phyloP scores from a whole-genome alignment of 2,113 vertebrate species.

The Spermophilus dauricus region DNA sequence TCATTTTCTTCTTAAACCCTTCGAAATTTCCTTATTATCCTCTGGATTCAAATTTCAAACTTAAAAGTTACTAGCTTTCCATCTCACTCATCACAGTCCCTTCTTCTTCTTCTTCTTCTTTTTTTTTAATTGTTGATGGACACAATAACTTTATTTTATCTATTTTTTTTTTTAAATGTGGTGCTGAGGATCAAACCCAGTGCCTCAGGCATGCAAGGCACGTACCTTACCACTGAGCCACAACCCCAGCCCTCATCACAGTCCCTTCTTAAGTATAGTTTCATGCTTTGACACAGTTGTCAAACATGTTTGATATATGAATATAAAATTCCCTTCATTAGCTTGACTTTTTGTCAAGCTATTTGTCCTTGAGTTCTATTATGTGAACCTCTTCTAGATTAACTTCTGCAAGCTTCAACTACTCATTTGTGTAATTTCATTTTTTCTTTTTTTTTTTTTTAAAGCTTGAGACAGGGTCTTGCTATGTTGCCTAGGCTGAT shows the following conservation, averaged over 20 bases:
- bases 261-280: not conserved
- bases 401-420: constrained; percentile 31
- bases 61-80: not conserved
- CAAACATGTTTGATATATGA: not conserved
- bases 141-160: too few species aligned
- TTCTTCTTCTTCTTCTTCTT: not conserved
- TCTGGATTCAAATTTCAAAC: constrained; percentile 41
- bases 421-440: constrained; percentile 22
- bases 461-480: not conserved
- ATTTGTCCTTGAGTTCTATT: not conserved
- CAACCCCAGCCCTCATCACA: not conserved
- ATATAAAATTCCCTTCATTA: constrained; percentile 13
- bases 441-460: not conserved
- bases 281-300: constrained; percentile 38
- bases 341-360: constrained; percentile 1
- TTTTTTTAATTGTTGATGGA: too few species aligned
- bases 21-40: not conserved
- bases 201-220: too few species aligned
- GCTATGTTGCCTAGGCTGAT: not conserved
- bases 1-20: constrained; percentile 38
- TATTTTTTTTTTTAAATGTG: too few species aligned
- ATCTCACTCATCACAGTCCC: not conserved
- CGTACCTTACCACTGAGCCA: too few species aligned
- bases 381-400: constrained; percentile 17
- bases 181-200: too few species aligned